Evolutionary conservation across 2,888 invertebrate genomes (phyloP).

Genomic region (Nephrotoma appendiculata): DNA sequence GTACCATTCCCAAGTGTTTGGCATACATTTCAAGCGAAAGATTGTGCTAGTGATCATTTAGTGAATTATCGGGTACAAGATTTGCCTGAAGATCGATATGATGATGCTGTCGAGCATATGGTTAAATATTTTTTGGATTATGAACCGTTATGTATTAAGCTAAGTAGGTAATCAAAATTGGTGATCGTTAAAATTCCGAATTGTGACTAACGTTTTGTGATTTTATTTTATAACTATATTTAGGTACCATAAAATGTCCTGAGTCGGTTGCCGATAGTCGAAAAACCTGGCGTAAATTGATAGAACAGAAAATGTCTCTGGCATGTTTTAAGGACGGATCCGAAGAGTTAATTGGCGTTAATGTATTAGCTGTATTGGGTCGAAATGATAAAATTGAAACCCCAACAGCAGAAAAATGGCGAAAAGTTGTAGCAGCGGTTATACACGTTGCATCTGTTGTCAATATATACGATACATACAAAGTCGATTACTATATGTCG

Average conservation of each 20-base stretch:
- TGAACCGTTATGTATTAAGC: neutral
- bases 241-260: neutral
- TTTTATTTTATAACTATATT: too few relatives aligned
- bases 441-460: neutral
- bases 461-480: neutral
- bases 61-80: neutral
- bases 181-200: too few relatives aligned
- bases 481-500: slow-evolving; percentile 32
- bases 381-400: neutral
- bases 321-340: neutral
- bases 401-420: neutral
- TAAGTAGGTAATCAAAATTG: neutral
- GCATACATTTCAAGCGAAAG: neutral
- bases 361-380: neutral
- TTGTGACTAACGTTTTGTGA: too few relatives aligned
- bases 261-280: neutral
- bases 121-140: neutral
- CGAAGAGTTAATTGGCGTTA: neutral
- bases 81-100: neutral
- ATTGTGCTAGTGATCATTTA: neutral
- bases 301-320: neutral
- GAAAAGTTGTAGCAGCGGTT: neutral
- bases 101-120: neutral
- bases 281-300: neutral
- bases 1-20: neutral